Evolutionary conservation across 1,140 invertebrate genomes (phyloP).

Genomic region (Gryllus bimaculatus): DNA sequence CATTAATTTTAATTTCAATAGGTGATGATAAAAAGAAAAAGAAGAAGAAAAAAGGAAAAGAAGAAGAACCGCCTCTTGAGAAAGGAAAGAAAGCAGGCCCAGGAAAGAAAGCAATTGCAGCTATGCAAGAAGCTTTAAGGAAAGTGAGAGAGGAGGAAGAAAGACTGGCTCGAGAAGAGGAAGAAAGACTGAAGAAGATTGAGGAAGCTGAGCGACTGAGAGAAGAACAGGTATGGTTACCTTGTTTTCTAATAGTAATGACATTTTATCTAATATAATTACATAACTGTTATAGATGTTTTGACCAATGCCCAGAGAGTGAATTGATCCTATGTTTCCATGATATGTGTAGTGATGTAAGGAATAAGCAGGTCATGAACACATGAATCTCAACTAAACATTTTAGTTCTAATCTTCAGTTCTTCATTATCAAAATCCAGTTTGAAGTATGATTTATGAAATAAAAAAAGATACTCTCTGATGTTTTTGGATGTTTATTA

Average conservation of each 20-base stretch:
- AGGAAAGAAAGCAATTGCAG: constrained; percentile 65
- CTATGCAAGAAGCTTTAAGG: constrained; percentile 81
- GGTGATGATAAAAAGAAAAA: constrained; percentile 38
- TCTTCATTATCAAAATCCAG: too few relatives aligned
- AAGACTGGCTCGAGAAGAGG: constrained; percentile 61
- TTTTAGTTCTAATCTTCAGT: too few relatives aligned
- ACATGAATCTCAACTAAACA: too few relatives aligned
- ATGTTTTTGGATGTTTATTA: too few relatives aligned
- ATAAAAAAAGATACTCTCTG: too few relatives aligned
- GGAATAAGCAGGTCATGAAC: too few relatives aligned
- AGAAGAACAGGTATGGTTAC: constrained; percentile 46
- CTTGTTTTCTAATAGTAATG: not conserved
- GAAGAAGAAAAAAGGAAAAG: constrained; percentile 34
- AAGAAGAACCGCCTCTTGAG: constrained; percentile 32
- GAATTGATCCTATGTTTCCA: too few relatives aligned
- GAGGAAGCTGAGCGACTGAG: constrained; percentile 64
- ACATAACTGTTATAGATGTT: too few relatives aligned
- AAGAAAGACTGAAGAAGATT: constrained; percentile 62
- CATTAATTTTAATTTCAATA: constrained; percentile 3
- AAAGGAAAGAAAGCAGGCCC: constrained; percentile 49
- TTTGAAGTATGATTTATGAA: too few relatives aligned
- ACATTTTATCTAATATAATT: too few relatives aligned
- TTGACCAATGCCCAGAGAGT: too few relatives aligned
- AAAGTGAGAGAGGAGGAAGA: constrained; percentile 89
- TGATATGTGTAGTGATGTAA: too few relatives aligned